Percentiles rank a stretch among this genome's conserved stretches.
These are phyloP conservation scores for Henricia sp. DNA, from an alignment of 53 echinoderm and acorn worm species.

Conservation along the genomic window DNA sequence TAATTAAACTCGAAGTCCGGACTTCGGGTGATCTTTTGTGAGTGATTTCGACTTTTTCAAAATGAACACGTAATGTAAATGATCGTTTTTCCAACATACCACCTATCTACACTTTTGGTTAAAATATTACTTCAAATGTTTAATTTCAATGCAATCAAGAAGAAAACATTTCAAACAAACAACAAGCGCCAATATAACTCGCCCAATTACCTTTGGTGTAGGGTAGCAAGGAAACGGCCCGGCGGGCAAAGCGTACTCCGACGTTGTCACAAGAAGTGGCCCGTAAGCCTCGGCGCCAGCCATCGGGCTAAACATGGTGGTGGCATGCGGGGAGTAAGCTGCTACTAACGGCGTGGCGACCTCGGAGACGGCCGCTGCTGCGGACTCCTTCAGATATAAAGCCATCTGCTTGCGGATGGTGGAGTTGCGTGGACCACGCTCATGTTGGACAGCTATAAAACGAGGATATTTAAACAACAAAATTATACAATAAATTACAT, in stretches of 20 bases:
- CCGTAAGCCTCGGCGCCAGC: constrained; percentile 55
- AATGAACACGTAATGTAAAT: too few relatives aligned
- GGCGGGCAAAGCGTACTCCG: constrained; percentile 41
- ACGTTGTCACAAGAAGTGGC: constrained; percentile 47
- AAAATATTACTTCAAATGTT: too few relatives aligned
- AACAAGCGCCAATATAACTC: too few relatives aligned
- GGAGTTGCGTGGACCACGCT: constrained; percentile 95
- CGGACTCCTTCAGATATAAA: constrained; percentile 93
- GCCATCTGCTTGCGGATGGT: constrained; percentile 99
- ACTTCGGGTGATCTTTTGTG: too few relatives aligned
- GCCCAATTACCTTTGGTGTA: constrained; percentile 82
- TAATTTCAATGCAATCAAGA: too few relatives aligned
- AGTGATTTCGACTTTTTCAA: too few relatives aligned
- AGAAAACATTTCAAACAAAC: too few relatives aligned
- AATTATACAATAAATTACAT: too few relatives aligned
- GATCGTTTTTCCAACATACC: too few relatives aligned
- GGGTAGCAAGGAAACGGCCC: constrained; percentile 76
- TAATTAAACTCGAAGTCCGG: too few relatives aligned
- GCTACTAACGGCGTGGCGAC: constrained; percentile 72
- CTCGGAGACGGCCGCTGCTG: constrained; percentile 79
- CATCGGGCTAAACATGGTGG: constrained; percentile 73
- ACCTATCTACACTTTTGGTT: too few relatives aligned
- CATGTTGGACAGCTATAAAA: constrained; percentile 98
- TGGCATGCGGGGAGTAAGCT: constrained; percentile 68
- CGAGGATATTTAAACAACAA: too few relatives aligned